Evolutionary conservation across 1,140 invertebrate species (phyloP), one percentile per base, ranked within the genome.

Genomic region (Drosophila varians): DNA sequence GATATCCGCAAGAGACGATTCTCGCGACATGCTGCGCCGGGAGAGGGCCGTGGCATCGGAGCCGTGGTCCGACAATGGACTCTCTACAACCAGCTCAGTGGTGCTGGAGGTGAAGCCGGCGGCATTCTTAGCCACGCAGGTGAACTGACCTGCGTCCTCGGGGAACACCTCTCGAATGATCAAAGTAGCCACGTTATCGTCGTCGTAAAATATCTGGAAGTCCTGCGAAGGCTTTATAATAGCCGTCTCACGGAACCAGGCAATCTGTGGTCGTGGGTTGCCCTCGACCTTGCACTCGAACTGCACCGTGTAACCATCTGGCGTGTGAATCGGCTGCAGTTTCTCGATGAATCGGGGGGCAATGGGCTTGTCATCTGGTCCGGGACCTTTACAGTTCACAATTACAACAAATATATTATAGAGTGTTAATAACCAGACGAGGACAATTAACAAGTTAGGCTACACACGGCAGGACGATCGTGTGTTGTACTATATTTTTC

Each of bases 141-240:
- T 99, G 91, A 99, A 99, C 42, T 95, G 96, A 2, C 98, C 98
- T 1, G 98, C 96, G 92, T 99, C 98, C 93, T 99, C 98, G 0
- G 98, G 97, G 91, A 98, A 98, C 0, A 99, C 97, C 93, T 99
- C 98, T 51, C 95, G 94, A 69, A 99, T 99, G 16, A 99, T 95
- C 14, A 99, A 92, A 2, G 97, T 98, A 0, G 96, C 96, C 1
- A 97, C 96, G 90, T 97, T 98, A 57, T 98, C 96, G 66, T 97
- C 96, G 84, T 97, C 96, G 80, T 98, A 98, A 90, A 95, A 97
- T 91, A 98, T 97, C 93, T 98, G 94, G 92, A 98, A 98, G 80
- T 98, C 97, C 78, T 94, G 94, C 0, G 97, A 97, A 34, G 95
- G 95, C 92, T 98, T 97, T 19, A 98, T 97, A 60, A 98, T 97